Evolutionary conservation across 2,888 invertebrate genomes (phyloP).

Genomic region (Pyralis farinalis): DNA sequence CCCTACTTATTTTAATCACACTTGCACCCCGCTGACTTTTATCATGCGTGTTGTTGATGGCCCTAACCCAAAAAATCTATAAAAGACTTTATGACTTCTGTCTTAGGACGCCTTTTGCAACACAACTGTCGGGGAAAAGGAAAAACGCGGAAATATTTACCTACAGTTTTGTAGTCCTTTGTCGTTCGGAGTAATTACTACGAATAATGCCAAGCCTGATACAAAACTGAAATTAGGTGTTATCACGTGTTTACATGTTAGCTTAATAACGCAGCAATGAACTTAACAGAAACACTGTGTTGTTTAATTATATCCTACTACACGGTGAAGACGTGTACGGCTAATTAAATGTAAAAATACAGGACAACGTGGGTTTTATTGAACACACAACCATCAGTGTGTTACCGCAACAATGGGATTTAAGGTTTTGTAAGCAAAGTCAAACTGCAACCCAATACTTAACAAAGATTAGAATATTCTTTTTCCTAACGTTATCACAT

Average conservation of each 20-base stretch:
- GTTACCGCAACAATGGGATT: too few species aligned
- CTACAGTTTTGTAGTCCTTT: slow-evolving; percentile 9
- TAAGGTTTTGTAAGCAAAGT: too few species aligned
- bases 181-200: slow-evolving; percentile 9
- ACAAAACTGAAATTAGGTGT: not conserved
- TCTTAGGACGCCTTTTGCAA: slow-evolving; percentile 27
- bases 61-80: slow-evolving; percentile 24
- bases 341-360: too few species aligned
- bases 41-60: slow-evolving; percentile 63
- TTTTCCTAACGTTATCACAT: too few species aligned
- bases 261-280: too few species aligned
- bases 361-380: too few species aligned
- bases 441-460: too few species aligned
- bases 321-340: too few species aligned
- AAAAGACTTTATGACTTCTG: slow-evolving; percentile 27
- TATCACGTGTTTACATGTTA: not conserved
- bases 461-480: too few species aligned
- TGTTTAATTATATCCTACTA: too few species aligned
- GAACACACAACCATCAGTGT: too few species aligned
- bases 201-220: slow-evolving; percentile 1
- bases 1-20: slow-evolving; percentile 75
- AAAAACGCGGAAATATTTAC: slow-evolving; percentile 26
- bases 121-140: slow-evolving; percentile 24
- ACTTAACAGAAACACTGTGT: too few species aligned
- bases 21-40: slow-evolving; percentile 60